A percentile compares a stretch with the other conserved stretches of the same genome.
These are phyloP conservation scores for Sebastes nivosus DNA, from an alignment of 2,797 vertebrate species.

Conservation along the genomic window DNA sequence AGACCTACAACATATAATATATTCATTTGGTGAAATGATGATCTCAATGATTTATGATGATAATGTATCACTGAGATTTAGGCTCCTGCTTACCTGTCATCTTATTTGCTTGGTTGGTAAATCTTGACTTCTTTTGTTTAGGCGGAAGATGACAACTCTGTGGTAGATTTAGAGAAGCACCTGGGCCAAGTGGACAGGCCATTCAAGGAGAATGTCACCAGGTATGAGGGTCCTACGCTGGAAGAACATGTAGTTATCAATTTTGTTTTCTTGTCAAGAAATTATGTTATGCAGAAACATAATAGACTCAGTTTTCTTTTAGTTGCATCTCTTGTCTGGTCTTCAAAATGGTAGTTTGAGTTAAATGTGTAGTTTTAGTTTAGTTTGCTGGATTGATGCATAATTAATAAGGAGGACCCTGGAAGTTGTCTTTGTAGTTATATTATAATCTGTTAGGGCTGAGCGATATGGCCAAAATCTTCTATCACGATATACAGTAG, in stretches of 20 bases:
- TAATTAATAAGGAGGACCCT: not conserved
- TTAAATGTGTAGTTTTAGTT: not conserved
- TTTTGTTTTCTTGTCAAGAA: not conserved
- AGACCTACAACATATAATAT: not conserved
- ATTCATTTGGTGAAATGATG: not conserved
- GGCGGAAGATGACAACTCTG: constrained; percentile 89
- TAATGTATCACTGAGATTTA: not conserved
- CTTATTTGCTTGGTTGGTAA: not conserved
- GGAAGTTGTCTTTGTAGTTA: not conserved
- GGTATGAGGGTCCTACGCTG: constrained; percentile 76
- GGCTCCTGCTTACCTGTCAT: not conserved
- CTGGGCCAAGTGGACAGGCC: constrained; percentile 90
- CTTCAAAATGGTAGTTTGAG: not conserved
- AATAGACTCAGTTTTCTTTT: not conserved
- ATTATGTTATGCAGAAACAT: not conserved
- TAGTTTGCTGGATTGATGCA: not conserved
- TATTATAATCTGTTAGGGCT: not conserved
- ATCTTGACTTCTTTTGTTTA: constrained; percentile 56
- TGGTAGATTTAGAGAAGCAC: constrained; percentile 88
- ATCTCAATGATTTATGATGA: not conserved
- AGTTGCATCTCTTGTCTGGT: not conserved
- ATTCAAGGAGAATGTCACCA: constrained; percentile 91
- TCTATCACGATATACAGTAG: too few species aligned
- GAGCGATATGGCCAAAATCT: too few species aligned
- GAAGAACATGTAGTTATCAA: too few species aligned